Evolutionary conservation across 2,888 invertebrate genomes (phyloP), one percentile per base, ranked within the genome.

Genomic region (Stomorhina lunata): DNA sequence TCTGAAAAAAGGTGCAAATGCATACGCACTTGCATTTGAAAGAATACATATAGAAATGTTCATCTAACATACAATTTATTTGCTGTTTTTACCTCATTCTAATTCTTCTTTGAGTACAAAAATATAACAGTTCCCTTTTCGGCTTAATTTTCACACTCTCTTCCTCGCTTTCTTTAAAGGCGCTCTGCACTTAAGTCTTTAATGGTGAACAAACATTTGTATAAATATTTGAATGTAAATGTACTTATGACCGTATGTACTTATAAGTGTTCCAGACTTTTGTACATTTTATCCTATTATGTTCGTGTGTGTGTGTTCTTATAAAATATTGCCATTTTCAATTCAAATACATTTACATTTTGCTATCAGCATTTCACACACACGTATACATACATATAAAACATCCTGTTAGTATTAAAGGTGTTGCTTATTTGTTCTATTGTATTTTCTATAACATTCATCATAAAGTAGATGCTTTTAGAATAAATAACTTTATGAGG

Each of bases 201-300:
- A 87, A 88, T 86, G 86, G 82, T 85, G 80, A 84, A 79, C 86
- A 88, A 86, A 85, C 86, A 87, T 85, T 87, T 81, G 85, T 29
- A 20, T 25, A 61, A 81, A 59, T 57, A 50, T 48, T 55, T 53
- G 4, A 22, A 20, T 40, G 63, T 29, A 68, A 9, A 48, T 12
- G 43, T 3, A 17, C 55, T 17, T 17, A 29, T 12, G 10, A 43
- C 25, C n/a, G n/a, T n/a, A 17, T 9, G 29, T 17, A 17, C 27
- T 17, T 15, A 25, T 27, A 65, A 17, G 4, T 25, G 25, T 17
- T 25, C 2, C 25, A 12, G 3, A 37, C 10, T 37, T 12, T 37
- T 6, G 3, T 65, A 29, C 6, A 17, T 22, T 15, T 10, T 25
- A 1, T 25, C 9, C 48, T 48, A 48, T 2, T n/a, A n/a, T n/a